Evolutionary conservation across 2,797 vertebrate species (phyloP).

Genomic region (Pangasius mekongensis): DNA sequence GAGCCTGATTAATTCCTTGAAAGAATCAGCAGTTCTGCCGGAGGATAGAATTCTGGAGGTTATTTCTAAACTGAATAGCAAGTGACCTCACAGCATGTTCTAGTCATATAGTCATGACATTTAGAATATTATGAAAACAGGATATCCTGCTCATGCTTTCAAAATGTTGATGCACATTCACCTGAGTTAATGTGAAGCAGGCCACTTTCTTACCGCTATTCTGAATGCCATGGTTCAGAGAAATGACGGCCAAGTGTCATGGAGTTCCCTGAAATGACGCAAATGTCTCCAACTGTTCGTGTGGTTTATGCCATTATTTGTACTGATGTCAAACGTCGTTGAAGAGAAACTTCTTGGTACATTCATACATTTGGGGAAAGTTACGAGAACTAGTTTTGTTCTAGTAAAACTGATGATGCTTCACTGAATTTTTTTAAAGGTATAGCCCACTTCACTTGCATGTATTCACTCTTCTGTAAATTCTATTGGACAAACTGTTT

Average conservation of each 20-base stretch:
- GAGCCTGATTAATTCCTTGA: conserved; percentile 10
- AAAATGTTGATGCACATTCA: conserved; percentile 61
- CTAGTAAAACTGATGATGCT: neutral
- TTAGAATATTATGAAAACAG: conserved; percentile 75
- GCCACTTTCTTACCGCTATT: conserved; percentile 48
- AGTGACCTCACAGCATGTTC: conserved; percentile 51
- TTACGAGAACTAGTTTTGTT: neutral
- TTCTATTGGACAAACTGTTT: neutral
- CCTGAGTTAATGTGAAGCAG: conserved; percentile 59
- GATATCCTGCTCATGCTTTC: conserved; percentile 77
- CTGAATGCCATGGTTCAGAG: conserved; percentile 64
- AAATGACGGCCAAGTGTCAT: conserved; percentile 59
- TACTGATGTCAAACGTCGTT: conserved; percentile 43
- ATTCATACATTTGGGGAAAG: conserved; percentile 56
- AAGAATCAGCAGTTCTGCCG: neutral
- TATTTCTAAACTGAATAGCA: conserved; percentile 19
- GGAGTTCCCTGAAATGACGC: conserved; percentile 73
- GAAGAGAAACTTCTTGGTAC: conserved; percentile 46
- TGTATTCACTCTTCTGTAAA: neutral
- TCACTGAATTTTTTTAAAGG: neutral
- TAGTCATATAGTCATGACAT: conserved; percentile 68
- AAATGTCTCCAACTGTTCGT: conserved; percentile 61
- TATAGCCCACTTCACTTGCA: neutral
- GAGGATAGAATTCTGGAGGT: neutral
- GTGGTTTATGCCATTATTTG: conserved; percentile 61